Evolutionary conservation across 1,140 invertebrate species (phyloP), one percentile per base, ranked within the genome.

Genomic region (Globodera ellingtonae): DNA sequence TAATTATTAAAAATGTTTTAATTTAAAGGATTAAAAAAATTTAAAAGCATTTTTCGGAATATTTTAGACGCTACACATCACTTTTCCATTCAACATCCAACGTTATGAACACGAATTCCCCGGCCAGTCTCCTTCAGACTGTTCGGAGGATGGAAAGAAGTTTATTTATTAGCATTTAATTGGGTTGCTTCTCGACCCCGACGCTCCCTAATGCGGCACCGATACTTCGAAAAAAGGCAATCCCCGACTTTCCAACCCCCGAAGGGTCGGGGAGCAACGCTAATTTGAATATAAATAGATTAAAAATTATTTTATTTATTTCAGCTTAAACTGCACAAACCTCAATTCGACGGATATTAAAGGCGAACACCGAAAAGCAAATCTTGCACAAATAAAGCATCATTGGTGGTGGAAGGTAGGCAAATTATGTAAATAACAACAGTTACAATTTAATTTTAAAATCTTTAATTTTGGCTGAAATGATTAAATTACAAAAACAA

Each of bases 371-470:
- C 91, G 97, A 72, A 96, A 98, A 89, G 95, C 96, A 4, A 95
- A 95, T 87, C 97, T 97, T 88, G 95, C 95, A 0, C 97, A 99
- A 90, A 98, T 96, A 0, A 99, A 99, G 90, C 96, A 98, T 90
- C 97, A 99, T 87, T 99, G 97, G 97, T 98, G 97, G 94, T 99
- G 97, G 96, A 99, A 98, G 90, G 91, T 92, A 18, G 35, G 35
- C 35, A 35, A 35, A 35, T 35, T 35, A 35, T 35, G 35, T 35
- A 35, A 35, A 35, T 65, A 65, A 35, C 47, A 56, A 13, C 13
- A 24, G 15, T 35, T 13, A 18, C 4, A 66, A 62, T 24, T 62
- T 47, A 6, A 13, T 67, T 18, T 10, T 5, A 69, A 69, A 24
- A 44, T 44, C 59, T 10, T 48, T 48, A 56, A 9, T 35, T 35